These are phyloP conservation scores for Gymnoscelis rufifasciata DNA, from an alignment of 2,888 invertebrate genomes.

Conservation along the genomic window DNA sequence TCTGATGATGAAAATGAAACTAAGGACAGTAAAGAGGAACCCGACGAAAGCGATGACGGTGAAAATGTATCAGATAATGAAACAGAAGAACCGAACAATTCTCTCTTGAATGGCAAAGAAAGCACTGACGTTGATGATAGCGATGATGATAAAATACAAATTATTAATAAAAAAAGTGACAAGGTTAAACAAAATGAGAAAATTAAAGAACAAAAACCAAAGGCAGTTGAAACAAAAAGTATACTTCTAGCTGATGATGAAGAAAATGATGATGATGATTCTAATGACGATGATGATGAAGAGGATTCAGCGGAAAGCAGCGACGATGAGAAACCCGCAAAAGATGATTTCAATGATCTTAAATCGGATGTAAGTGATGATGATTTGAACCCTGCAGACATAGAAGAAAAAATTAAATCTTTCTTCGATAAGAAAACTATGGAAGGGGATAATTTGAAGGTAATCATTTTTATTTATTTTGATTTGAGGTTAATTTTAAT, in stretches of 20 bases:
- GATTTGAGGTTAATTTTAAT: too few species aligned
- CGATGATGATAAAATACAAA: conserved; percentile 1
- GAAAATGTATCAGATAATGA: neutral
- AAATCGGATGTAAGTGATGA: conserved; percentile 63
- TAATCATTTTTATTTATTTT: too few species aligned
- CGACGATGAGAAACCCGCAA: conserved; percentile 15
- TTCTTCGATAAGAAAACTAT: conserved; percentile 55
- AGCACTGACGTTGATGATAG: conserved; percentile 4
- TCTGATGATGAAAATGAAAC: conserved; percentile 11
- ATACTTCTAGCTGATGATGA: conserved; percentile 9
- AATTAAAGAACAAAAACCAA: neutral
- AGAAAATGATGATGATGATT: conserved; percentile 5
- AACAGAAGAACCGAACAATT: neutral
- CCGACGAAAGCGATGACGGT: conserved; percentile 21
- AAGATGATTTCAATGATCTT: conserved; percentile 65
- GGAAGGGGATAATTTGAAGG: conserved; percentile 62
- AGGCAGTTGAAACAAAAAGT: neutral
- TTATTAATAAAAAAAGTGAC: neutral
- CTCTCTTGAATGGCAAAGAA: conserved; percentile 1
- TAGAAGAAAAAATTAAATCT: conserved; percentile 43
- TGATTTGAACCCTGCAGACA: conserved; percentile 35
- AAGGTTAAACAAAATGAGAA: conserved; percentile 2
- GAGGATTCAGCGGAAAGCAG: conserved; percentile 17
- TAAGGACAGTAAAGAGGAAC: conserved; percentile 6
- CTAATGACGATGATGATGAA: conserved; percentile 24